These are phyloP conservation scores for Podotricha telesiphe DNA, from an alignment of 2,888 invertebrate species.

Conservation along the genomic window DNA sequence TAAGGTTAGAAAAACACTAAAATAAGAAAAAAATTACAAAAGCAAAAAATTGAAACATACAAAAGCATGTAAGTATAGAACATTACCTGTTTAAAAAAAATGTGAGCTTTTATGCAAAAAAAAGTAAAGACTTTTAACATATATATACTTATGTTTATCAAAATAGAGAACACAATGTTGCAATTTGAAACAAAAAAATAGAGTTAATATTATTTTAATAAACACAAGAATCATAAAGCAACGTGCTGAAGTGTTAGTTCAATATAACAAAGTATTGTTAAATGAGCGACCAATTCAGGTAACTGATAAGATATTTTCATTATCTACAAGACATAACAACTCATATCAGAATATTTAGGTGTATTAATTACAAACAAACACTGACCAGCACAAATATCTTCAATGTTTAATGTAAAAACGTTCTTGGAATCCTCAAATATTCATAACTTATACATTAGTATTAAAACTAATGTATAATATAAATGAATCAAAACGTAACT, in stretches of 20 bases:
- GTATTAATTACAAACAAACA: conserved; percentile 12
- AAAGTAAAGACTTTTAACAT: conserved; percentile 14
- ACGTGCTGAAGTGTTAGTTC: conserved; percentile 33
- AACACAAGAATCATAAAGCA: conserved; percentile 49
- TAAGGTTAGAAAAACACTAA: neutral
- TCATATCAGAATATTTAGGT: conserved; percentile 28
- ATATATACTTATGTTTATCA: conserved; percentile 40
- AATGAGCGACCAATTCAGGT: conserved; percentile 55
- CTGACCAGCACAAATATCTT: conserved; percentile 50
- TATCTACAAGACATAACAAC: conserved; percentile 33
- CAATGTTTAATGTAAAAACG: conserved; percentile 55
- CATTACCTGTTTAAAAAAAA: too few species aligned
- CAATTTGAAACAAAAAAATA: conserved; percentile 49
- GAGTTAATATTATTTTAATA: conserved; percentile 55
- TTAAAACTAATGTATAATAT: conserved; percentile 39
- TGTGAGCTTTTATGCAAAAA: too few species aligned
- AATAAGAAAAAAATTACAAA: neutral
- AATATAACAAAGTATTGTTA: conserved; percentile 51
- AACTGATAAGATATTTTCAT: conserved; percentile 66
- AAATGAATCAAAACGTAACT: conserved; percentile 36
- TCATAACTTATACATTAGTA: conserved; percentile 11
- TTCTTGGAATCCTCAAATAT: conserved; percentile 63
- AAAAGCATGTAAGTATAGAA: too few species aligned
- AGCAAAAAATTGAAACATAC: neutral
- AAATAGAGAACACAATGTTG: conserved; percentile 47